Evolutionary conservation across 2,797 vertebrate genomes (phyloP).

Genomic region (Trematomus bernacchii): DNA sequence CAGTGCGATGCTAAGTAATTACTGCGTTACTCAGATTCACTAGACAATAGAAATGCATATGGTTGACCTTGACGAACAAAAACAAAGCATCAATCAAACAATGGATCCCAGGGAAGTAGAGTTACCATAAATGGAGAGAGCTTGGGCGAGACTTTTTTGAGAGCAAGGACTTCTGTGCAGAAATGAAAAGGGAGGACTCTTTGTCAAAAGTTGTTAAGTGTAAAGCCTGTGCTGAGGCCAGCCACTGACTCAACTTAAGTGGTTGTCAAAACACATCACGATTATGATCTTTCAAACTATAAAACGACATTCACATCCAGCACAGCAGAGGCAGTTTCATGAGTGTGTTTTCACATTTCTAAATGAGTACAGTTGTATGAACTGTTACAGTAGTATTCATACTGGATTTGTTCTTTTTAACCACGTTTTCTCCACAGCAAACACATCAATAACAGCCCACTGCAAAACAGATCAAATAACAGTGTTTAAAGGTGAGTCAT

Average conservation of each 20-base stretch:
- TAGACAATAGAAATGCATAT: conserved; percentile 32
- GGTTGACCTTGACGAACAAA: conserved; percentile 39
- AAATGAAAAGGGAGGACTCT: conserved; percentile 32
- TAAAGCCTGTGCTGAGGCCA: conserved; percentile 42
- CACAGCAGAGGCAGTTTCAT: conserved; percentile 7
- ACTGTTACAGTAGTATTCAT: neutral
- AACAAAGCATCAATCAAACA: conserved; percentile 26
- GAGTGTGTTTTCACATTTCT: conserved; percentile 13
- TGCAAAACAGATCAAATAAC: neutral
- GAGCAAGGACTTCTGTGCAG: conserved; percentile 19
- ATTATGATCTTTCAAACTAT: conserved; percentile 52
- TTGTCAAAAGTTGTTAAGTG: conserved; percentile 64
- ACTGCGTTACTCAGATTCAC: conserved; percentile 32
- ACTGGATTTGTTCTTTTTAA: neutral
- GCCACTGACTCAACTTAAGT: conserved; percentile 56
- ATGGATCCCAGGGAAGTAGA: neutral
- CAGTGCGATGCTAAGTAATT: conserved; percentile 7
- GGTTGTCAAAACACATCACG: conserved; percentile 64
- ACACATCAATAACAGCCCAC: neutral
- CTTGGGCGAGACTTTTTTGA: neutral
- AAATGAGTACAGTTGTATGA: neutral
- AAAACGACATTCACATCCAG: conserved; percentile 38
- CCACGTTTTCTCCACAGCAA: neutral
- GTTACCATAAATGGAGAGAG: conserved; percentile 1
- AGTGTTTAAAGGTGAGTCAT: conserved; percentile 32